Evolutionary conservation across 2,797 vertebrate genomes (phyloP).

Genomic region (Botia almorhae): DNA sequence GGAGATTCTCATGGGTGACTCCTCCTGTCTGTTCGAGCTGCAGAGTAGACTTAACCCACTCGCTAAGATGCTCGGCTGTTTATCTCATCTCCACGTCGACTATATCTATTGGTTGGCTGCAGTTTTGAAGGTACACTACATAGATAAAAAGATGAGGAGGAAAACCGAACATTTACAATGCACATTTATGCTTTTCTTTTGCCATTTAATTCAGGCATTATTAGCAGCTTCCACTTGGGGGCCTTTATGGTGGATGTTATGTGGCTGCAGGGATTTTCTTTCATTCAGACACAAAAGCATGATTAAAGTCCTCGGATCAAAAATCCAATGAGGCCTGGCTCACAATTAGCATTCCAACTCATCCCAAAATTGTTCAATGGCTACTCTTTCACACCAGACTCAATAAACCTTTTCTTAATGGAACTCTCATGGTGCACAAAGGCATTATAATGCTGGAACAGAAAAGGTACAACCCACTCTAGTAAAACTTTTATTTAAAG

Average conservation of each 20-base stretch:
- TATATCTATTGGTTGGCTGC: neutral
- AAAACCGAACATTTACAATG: neutral
- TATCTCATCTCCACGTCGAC: neutral
- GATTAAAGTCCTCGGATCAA: neutral
- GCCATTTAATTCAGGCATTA: neutral
- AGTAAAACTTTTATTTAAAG: too few relatives aligned
- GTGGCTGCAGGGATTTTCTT: neutral
- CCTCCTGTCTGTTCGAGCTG: slow-evolving; percentile 49
- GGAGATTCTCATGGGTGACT: slow-evolving; percentile 40
- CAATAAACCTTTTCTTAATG: neutral
- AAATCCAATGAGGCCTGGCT: neutral
- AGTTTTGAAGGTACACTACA: neutral
- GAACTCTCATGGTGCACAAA: neutral
- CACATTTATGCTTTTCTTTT: neutral
- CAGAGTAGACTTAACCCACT: slow-evolving; percentile 49
- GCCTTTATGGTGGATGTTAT: neutral
- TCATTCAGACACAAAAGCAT: neutral
- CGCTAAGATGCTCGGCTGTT: slow-evolving; percentile 36
- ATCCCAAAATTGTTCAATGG: too few relatives aligned
- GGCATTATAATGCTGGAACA: neutral
- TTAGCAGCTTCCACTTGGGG: too few relatives aligned
- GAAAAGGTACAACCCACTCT: neutral
- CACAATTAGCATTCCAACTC: neutral
- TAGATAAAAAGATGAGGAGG: neutral
- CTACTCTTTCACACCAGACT: neutral